phyloP scores from a whole-genome alignment of 2,888 invertebrate species.

The Ctenicera cuprea region DNA sequence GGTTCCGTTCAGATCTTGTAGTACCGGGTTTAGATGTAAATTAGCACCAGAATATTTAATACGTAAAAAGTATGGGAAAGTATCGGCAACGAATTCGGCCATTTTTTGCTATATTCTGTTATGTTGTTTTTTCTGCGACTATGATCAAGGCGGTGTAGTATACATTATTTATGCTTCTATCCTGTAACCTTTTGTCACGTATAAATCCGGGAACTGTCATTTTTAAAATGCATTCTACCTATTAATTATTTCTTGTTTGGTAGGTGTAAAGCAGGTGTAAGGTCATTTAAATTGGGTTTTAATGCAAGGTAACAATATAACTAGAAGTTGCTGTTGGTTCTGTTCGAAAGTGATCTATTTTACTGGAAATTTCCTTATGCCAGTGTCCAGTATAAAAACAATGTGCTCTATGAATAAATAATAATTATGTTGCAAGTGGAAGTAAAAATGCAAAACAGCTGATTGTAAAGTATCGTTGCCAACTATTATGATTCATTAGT shows the following conservation, averaged over 20 bases:
- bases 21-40: too few species aligned
- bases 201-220: slow-evolving; percentile 10
- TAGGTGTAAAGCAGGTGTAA: slow-evolving; percentile 13
- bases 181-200: neutral
- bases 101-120: too few species aligned
- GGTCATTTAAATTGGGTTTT: neutral
- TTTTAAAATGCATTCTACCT: slow-evolving; percentile 6
- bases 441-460: slow-evolving; percentile 4
- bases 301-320: neutral
- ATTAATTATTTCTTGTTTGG: slow-evolving; percentile 10
- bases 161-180: too few species aligned
- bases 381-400: too few species aligned
- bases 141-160: too few species aligned
- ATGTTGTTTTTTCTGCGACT: too few species aligned
- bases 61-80: too few species aligned
- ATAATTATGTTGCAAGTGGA: neutral
- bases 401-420: too few species aligned
- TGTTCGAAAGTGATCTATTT: neutral
- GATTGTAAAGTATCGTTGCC: neutral
- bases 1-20: too few species aligned
- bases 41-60: too few species aligned
- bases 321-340: neutral
- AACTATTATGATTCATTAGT: slow-evolving; percentile 6
- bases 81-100: too few species aligned
- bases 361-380: neutral